Evolutionary conservation across 2,797 vertebrate genomes (phyloP), one percentile per base, ranked within the genome.

Genomic region (Fratercula arctica): DNA sequence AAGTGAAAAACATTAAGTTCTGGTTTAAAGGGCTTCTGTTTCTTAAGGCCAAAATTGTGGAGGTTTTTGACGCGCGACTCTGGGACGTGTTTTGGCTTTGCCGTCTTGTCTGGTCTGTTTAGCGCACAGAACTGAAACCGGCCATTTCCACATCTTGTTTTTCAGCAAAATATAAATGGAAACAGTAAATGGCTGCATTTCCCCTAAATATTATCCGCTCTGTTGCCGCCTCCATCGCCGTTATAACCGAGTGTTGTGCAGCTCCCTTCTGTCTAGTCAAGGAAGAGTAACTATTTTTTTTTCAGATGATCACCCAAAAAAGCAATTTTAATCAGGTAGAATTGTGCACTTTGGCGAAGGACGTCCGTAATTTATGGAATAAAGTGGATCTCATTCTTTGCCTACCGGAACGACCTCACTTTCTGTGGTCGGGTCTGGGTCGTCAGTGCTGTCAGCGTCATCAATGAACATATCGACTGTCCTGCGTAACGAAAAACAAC

Each of bases 391-490:
- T 48, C 13, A 5, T 29, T 31, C 51, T 59, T 68, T 33, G 45
- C 94, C 80, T 83, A 97, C 96, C 95, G 64, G 76, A 14, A 79
- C 12, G 11, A n/a, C 46, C 41, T 94, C 92, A 3, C 45, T 24
- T 28, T 81, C 77, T 13, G 75, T 1, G 10, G n/a, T 6, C 31
- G 31, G 29, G 19, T 83, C 68, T 4, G 25, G 4, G 8, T 86
- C 67, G 2, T 75, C 77, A 5, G 64, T 3, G 37, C 75, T 16
- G 9, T 84, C 92, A 4, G n/a, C n/a, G 9, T 97, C 95, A 6
- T 61, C 88, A 0, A 53, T 11, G 77, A 97, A 94, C 87, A 94
- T 78, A 29, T 97, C 97, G 5, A 88, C 81, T 0, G 92, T 25
- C 92, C 97, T 97, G 86, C 8, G 5, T 5, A 11, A 35, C 2